Evolutionary conservation across 2,113 vertebrate species (phyloP).

Genomic region (Aviceda subcristata): DNA sequence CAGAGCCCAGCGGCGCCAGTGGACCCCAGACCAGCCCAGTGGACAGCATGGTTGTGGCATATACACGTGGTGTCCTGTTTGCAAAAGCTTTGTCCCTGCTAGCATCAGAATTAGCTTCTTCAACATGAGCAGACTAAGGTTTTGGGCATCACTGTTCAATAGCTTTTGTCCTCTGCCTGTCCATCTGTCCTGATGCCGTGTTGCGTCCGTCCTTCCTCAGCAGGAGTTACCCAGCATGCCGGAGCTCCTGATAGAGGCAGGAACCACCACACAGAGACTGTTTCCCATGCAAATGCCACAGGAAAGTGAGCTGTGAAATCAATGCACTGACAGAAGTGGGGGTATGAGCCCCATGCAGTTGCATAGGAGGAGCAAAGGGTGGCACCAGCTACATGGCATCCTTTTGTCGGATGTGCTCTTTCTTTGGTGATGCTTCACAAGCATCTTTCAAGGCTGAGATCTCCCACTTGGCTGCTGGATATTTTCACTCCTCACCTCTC

Average conservation of each 20-base stretch:
- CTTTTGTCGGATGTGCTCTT: accelerated
- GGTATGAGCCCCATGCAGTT: accelerated
- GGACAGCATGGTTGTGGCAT: not conserved
- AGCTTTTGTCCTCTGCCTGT: not conserved
- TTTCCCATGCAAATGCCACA: not conserved
- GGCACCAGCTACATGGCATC: accelerated
- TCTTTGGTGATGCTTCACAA: not conserved
- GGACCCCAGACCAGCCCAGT: not conserved
- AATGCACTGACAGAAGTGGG: accelerated
- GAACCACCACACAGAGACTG: accelerated
- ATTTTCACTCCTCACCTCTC: not conserved
- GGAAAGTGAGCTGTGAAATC: not conserved
- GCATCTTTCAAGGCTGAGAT: not conserved
- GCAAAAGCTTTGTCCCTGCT: not conserved
- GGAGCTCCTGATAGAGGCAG: not conserved
- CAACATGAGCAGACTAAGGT: accelerated
- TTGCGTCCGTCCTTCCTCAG: not conserved
- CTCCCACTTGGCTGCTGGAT: not conserved
- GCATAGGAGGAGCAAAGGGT: too few species aligned
- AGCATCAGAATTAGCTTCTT: not conserved
- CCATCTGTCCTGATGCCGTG: not conserved
- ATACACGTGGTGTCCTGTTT: not conserved
- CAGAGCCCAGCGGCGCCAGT: accelerated
- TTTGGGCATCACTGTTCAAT: not conserved
- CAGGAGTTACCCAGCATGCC: accelerated